Evolutionary conservation across 1,140 invertebrate species (phyloP).

Genomic region (Brachionus calyciflorus): DNA sequence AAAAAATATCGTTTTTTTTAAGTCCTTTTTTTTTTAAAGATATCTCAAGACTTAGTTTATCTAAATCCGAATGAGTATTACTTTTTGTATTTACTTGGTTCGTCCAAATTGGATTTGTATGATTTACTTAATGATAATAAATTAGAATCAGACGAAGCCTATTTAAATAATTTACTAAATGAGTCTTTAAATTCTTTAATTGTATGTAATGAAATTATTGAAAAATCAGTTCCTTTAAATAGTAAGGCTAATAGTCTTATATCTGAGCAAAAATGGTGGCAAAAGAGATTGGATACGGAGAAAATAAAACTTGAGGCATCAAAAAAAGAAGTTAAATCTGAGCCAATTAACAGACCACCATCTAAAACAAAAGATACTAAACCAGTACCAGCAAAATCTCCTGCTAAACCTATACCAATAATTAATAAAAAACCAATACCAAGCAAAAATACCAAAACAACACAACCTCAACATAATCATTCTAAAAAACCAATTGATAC

Average conservation of each 20-base stretch:
- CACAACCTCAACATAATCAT: neutral
- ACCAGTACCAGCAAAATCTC: neutral
- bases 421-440: neutral
- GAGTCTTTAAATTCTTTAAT: neutral
- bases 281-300: neutral
- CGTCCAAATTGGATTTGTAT: constrained; percentile 11
- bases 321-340: neutral
- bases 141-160: neutral
- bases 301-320: neutral
- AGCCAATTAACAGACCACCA: neutral
- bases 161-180: neutral
- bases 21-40: neutral
- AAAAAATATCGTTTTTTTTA: too few relatives aligned
- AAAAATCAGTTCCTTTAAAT: neutral
- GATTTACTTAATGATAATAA: constrained; percentile 17
- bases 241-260: too few relatives aligned
- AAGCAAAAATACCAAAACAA: neutral
- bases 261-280: constrained; percentile 14
- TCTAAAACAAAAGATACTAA: neutral
- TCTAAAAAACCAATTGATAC: neutral
- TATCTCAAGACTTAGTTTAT: neutral
- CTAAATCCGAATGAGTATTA: neutral
- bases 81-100: constrained; percentile 5
- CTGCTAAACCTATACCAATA: too few relatives aligned
- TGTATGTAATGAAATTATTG: neutral